Evolutionary conservation across 2,797 vertebrate genomes (phyloP).

Genomic region (Scomberomorus guttatus): DNA sequence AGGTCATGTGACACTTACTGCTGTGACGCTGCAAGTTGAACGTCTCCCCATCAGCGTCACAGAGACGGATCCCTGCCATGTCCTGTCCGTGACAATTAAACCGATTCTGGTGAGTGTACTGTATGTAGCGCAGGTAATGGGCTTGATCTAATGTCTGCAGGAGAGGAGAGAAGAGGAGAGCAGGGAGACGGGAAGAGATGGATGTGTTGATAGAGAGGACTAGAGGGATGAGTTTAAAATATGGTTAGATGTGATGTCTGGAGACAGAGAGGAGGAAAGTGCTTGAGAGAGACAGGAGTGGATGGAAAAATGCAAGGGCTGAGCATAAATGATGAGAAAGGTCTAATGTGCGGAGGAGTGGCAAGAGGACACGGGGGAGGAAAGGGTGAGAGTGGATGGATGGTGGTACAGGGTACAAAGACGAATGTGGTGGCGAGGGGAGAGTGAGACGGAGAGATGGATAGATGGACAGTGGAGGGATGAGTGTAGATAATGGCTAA

Average conservation of each 20-base stretch:
- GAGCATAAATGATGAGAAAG: constrained; percentile 74
- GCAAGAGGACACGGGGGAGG: constrained; percentile 62
- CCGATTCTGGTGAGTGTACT: constrained; percentile 57
- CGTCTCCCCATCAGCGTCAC: constrained; percentile 50
- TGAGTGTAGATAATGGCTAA: constrained; percentile 82
- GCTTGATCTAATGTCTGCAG: constrained; percentile 66
- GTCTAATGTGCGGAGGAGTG: constrained; percentile 71
- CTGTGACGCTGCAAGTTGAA: constrained; percentile 12
- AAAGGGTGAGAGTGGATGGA: constrained; percentile 56
- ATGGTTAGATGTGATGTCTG: constrained; percentile 72
- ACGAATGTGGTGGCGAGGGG: constrained; percentile 62
- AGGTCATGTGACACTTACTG: background rate
- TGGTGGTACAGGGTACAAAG: constrained; percentile 59
- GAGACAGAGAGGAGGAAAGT: constrained; percentile 60
- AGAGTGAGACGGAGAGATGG: constrained; percentile 63
- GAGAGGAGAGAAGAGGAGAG: constrained; percentile 26
- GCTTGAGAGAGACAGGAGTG: constrained; percentile 52
- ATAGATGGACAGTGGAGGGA: constrained; percentile 74
- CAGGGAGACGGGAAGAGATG: constrained; percentile 63
- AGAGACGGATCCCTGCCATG: constrained; percentile 49
- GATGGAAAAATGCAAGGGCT: constrained; percentile 49
- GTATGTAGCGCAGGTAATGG: constrained; percentile 63
- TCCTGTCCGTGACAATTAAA: constrained; percentile 57
- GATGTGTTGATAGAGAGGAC: constrained; percentile 71
- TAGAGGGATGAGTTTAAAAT: constrained; percentile 74